A percentile compares a stretch with the other conserved stretches of the same genome.
phyloP scores from a whole-genome alignment of 1,140 invertebrate genomes.

The Caenorhabditis remanei region DNA sequence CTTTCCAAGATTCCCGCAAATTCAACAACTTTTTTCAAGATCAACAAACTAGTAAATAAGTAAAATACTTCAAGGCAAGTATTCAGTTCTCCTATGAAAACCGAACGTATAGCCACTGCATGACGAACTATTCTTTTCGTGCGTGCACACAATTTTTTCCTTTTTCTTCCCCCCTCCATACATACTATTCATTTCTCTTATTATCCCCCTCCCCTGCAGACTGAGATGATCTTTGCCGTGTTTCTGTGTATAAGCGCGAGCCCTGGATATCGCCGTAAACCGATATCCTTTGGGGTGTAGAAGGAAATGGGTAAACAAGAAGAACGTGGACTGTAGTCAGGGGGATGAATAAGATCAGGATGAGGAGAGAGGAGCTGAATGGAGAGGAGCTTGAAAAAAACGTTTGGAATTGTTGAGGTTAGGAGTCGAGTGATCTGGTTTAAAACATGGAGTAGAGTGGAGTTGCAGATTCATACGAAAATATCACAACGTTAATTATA shows the following conservation, averaged over 20 bases:
- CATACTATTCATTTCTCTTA: too few relatives aligned
- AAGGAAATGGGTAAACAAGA: conserved; percentile 11
- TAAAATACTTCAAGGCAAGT: too few relatives aligned
- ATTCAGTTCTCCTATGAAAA: too few relatives aligned
- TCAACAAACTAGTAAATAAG: too few relatives aligned
- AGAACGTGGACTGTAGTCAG: neutral
- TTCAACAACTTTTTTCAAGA: too few relatives aligned
- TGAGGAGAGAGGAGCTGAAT: neutral
- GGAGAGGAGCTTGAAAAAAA: neutral
- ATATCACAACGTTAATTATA: too few relatives aligned
- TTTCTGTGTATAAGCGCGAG: neutral
- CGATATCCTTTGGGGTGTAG: neutral
- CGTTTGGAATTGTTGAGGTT: neutral
- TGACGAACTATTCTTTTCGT: neutral
- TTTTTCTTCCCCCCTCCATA: neutral
- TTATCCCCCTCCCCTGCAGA: neutral
- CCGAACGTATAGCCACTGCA: too few relatives aligned
- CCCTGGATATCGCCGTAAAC: conserved; percentile 6
- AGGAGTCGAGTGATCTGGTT: too few relatives aligned
- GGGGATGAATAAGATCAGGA: conserved; percentile 23
- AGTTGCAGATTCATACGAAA: too few relatives aligned
- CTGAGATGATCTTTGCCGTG: conserved; percentile 39
- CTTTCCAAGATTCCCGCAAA: too few relatives aligned
- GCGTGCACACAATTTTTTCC: conserved; percentile 39
- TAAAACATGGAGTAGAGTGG: too few relatives aligned